Conservation (phyloP, 2,888 invertebrate genomes). For the Zaprionus obscuricornis region DNA sequence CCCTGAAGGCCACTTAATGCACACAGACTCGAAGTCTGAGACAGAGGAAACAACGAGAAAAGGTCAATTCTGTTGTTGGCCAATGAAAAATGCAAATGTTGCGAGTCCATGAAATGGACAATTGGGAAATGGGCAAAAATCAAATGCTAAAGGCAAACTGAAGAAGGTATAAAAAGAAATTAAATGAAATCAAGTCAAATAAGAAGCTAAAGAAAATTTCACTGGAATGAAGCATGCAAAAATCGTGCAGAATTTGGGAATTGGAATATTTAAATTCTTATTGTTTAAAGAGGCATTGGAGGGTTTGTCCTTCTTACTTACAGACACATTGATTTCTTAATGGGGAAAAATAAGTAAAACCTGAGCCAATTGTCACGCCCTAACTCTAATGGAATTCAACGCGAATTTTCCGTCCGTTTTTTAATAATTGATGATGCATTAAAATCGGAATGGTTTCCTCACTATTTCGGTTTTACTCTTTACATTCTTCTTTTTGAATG, state of each 20-base stretch:
- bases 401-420: slow-evolving; percentile 70
- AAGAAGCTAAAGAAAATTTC: too few relatives aligned
- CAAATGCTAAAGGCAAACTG: slow-evolving; percentile 11
- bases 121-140: slow-evolving; percentile 52
- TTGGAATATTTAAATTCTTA: too few relatives aligned
- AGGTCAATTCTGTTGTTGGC: slow-evolving; percentile 39
- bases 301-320: too few relatives aligned
- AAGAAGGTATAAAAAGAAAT: neutral
- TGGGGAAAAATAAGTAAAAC: slow-evolving; percentile 2
- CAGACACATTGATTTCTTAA: too few relatives aligned
- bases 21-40: slow-evolving; percentile 16
- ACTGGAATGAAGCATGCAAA: too few relatives aligned
- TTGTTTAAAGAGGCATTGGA: too few relatives aligned
- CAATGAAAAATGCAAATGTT: slow-evolving; percentile 71
- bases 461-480: too few relatives aligned
- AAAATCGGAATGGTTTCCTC: slow-evolving; percentile 67
- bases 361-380: slow-evolving; percentile 62
- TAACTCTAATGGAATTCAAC: slow-evolving; percentile 77
- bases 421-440: slow-evolving; percentile 73
- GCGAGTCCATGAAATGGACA: slow-evolving; percentile 66
- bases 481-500: slow-evolving; percentile 18
- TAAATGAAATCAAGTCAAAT: too few relatives aligned
- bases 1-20: slow-evolving; percentile 73
- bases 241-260: too few relatives aligned
- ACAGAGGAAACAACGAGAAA: slow-evolving; percentile 17